Base-by-base conservation (phyloP, 1,140 invertebrate genomes). In the Pentalonia nigronervosa region DNA sequence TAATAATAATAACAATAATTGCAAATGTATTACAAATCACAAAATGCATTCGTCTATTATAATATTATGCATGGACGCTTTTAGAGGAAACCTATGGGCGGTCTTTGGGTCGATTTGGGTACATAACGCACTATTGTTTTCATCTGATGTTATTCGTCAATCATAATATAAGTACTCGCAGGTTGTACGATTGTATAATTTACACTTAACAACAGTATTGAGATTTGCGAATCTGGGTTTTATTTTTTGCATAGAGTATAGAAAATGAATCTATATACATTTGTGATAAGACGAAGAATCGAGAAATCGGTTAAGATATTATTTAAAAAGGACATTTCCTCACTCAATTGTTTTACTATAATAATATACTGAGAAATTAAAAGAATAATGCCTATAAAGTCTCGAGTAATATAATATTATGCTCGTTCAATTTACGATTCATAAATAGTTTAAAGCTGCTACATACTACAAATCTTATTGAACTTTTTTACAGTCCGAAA, bases 1-100 rank as follows among this genome's bases (percentile, higher is more conserved):
- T 83, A 83, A 84, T 41, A 41, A 83, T 83, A 83, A 36, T 60
- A 30, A n/a, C n/a, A 76, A 76, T 76, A n/a, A 76, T 76, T 76
- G n/a, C 60, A 76, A 76, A 76, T 76, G n/a, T 76, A 76, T 76
- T 17, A n/a, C 14, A 76, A 76, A 41, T 41, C 41, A 41, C 41
- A 41, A 41, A 41, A n/a, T 76, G 60, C n/a, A n/a, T 76, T 76
- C 60, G 60, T 76, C 60, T n/a, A 76, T 76, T 67, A 67, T 67
- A 34, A n/a, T 67, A 14, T n/a, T 76, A 76, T 76, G 60, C 14
- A n/a, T 76, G 4, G 30, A n/a, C 4, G 14, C 3, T 67, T 56
- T 67, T 67, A 60, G 8, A 60, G 25, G 8, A 67, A 67, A 67
- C 9, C 30, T 34, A 76, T 76, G 4, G 60, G 60, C 17, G 60